Evolutionary conservation across 1,140 invertebrate genomes (phyloP), one percentile per base, ranked within the genome.

Genomic region (Drosophila carrolli): DNA sequence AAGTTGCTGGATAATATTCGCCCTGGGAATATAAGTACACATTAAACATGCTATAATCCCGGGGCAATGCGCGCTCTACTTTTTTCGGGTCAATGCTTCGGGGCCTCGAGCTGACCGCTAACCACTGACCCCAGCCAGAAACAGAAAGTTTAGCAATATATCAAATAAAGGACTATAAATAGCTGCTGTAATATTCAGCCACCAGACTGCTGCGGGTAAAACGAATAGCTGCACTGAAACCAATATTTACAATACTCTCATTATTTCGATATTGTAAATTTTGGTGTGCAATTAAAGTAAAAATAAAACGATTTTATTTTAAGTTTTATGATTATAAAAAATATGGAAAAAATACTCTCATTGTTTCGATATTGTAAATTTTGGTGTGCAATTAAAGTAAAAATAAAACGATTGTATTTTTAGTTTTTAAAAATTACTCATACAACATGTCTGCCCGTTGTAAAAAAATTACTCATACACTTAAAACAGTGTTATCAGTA

Each of bases 31-130:
- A 67, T 27, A 53, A 14, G 19, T 32, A 67, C 70, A 74, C 46
- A 58, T 29, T 41, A 58, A 82, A 51, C 63, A 66, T 73, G 53
- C 37, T 50, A 63, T 60, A 67, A 68, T 68, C 61, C 61, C 46
- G 38, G 27, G 38, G 44, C 50, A 70, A 61, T 71, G 57, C 53
- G 60, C 78, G 80, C 71, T 78, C 75, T 75, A 83, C 60, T 59
- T 76, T 83, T 80, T 67, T 58, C 75, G 66, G 84, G 83, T 89
- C 83, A 89, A 83, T 76, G 83, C 57, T 82, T 89, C 40, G n/a
- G 43, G 44, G 27, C 37, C 54, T 56, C 56, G 11, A 55, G 66
- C 66, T 73, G 79, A 83, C 65, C 68, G 60, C 51, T 51, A 35
- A 27, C 48, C 14, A 53, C 5, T 71, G 78, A 56, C 51, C 66